phyloP scores from a whole-genome alignment of 2,113 vertebrate species.

The Garra rufa region DNA sequence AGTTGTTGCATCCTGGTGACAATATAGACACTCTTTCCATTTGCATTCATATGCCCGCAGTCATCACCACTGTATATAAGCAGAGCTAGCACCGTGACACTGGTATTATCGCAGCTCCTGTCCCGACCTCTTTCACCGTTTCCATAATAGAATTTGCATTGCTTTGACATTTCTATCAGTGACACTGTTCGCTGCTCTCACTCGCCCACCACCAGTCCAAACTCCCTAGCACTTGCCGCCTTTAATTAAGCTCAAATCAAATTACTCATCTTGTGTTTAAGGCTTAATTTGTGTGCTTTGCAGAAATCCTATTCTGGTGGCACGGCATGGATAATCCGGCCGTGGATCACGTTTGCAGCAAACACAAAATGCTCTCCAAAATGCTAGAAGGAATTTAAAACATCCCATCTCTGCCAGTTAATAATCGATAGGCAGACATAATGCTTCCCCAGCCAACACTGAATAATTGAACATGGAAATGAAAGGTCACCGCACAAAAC shows the following conservation, averaged over 20 bases:
- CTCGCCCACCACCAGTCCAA: constrained; percentile 29
- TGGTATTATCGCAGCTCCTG: not conserved
- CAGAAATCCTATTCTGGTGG: constrained; percentile 28
- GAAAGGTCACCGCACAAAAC: constrained; percentile 10
- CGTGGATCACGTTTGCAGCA: constrained; percentile 4
- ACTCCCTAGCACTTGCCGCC: constrained; percentile 53
- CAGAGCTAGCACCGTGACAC: not conserved
- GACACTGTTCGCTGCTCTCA: not conserved
- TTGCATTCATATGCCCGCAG: constrained; percentile 8
- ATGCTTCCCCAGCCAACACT: constrained; percentile 64
- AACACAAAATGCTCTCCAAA: not conserved
- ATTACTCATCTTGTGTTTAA: constrained; percentile 54
- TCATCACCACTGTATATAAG: not conserved
- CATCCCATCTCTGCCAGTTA: constrained; percentile 65
- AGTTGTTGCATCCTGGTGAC: not conserved
- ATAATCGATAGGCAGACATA: constrained; percentile 67
- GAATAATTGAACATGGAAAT: constrained; percentile 12
- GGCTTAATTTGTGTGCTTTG: constrained; percentile 53
- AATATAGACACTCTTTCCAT: not conserved
- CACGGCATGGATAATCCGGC: constrained; percentile 30
- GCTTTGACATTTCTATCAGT: constrained; percentile 26
- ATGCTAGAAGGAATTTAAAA: constrained; percentile 52
- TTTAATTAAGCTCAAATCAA: constrained; percentile 63
- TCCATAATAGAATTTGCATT: constrained; percentile 1
- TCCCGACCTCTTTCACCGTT: constrained; percentile 14